Evolutionary conservation across 2,797 vertebrate genomes (phyloP).

Genomic region (Semotilus atromaculatus): DNA sequence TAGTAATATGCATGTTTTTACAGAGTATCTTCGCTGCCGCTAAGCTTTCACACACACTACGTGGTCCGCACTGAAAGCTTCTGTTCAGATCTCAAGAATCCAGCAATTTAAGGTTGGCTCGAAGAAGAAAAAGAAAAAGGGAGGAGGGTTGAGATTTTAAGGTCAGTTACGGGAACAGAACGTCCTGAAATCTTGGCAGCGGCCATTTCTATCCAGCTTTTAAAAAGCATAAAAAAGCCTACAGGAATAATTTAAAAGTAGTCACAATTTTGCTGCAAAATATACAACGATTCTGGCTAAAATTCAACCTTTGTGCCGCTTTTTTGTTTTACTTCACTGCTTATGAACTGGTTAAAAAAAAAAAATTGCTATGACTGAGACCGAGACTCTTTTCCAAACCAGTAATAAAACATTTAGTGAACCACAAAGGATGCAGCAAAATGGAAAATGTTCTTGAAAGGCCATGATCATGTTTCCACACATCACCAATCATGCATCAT

Average conservation of each 20-base stretch:
- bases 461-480: background rate
- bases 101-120: background rate
- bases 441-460: background rate
- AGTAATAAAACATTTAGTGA: background rate
- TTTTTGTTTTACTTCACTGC: background rate
- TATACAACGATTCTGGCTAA: background rate
- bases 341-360: background rate
- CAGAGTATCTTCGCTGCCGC: constrained; percentile 43
- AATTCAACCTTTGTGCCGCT: background rate
- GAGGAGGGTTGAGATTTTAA: background rate
- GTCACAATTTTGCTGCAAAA: constrained; percentile 9
- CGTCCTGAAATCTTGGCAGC: background rate
- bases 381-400: background rate
- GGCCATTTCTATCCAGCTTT: background rate
- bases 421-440: constrained; percentile 4
- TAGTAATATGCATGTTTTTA: constrained; percentile 52
- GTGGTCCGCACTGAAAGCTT: constrained; percentile 9
- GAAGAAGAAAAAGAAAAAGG: background rate
- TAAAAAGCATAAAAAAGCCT: background rate
- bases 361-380: background rate
- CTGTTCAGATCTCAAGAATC: background rate
- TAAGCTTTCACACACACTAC: constrained; percentile 20
- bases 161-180: background rate
- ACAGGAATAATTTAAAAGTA: background rate
- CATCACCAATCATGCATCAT: background rate